Evolutionary conservation across 2,888 invertebrate species (phyloP), one percentile per base, ranked within the genome.

Genomic region (Marronus borbonicus): DNA sequence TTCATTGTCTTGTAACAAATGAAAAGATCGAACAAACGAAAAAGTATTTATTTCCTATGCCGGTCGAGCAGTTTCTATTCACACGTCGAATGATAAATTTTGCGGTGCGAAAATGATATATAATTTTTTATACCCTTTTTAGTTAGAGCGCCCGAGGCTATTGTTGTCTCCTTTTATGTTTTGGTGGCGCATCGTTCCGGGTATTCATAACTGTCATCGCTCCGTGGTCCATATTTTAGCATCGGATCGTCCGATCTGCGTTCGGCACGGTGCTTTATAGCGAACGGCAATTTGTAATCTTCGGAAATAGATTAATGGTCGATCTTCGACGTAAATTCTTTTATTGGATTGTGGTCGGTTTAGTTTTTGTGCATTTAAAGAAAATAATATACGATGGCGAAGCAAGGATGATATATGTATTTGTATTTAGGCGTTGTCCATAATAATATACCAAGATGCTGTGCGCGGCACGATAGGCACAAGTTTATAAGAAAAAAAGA

Each of bases 201-300:
- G 39, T 68, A 68, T 76, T 76, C 76, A 68, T 76, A 76, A 76
- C 76, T 76, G 76, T 76, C 76, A 66, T 66, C 76, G 39, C 55
- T 55, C 39, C 31, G 62, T 50, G 49, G 55, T 68, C 76, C 76
- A 76, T 76, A 76, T 76, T 76, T 76, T 68, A 68, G 68, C 68
- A 60, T 68, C 68, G 55, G 60, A 58, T 60, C 58, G 17, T 8
- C 50, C 72, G 39, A 60, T 68, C 10, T 20, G n/a, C 60, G 58
- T 74, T 44, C 20, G 14, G 24, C 14, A 14, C 24, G 24, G 24
- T 44, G 58, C 44, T 60, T 60, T 74, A 39, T 74, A 74, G 24
- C 14, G 39, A 74, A 44, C 44, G 24, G 39, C 24, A 60, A 74
- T 70, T 70, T 74, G 72, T 60, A 60, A 60, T 58, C 31, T 58